Evolutionary conservation across 2,888 invertebrate genomes (phyloP).

Genomic region (Muschampia plurimacula): DNA sequence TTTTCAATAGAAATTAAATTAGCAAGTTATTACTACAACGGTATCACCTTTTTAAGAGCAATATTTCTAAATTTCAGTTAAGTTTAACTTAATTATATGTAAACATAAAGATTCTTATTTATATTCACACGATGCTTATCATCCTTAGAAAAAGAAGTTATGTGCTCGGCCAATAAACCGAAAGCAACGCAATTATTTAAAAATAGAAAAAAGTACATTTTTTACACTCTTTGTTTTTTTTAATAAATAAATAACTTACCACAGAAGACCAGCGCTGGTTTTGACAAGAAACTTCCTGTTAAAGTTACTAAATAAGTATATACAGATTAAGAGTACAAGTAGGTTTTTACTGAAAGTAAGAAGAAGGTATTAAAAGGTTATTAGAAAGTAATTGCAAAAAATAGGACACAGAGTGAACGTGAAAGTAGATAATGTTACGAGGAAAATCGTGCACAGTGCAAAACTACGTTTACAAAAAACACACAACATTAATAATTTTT

Average conservation of each 20-base stretch:
- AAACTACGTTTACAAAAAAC: conserved; percentile 64
- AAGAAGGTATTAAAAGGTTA: conserved; percentile 68
- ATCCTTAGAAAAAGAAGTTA: not conserved
- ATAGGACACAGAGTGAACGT: conserved; percentile 62
- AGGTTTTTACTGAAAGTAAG: conserved; percentile 59
- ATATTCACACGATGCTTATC: not conserved
- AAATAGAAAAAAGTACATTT: too few relatives aligned
- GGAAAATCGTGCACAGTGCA: conserved; percentile 69
- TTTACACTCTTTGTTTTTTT: not conserved
- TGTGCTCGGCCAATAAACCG: not conserved
- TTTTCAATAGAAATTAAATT: too few relatives aligned
- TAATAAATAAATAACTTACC: conserved; percentile 31
- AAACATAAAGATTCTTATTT: too few relatives aligned
- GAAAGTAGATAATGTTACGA: conserved; percentile 65
- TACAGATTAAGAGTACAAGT: conserved; percentile 52
- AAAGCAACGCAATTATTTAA: not conserved
- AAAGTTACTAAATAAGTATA: conserved; percentile 50
- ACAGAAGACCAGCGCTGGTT: conserved; percentile 20
- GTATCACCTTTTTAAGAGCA: too few relatives aligned
- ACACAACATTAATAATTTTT: conserved; percentile 66
- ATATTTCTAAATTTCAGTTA: too few relatives aligned
- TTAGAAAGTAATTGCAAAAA: conserved; percentile 70
- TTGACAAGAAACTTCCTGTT: conserved; percentile 53
- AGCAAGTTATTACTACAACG: too few relatives aligned
- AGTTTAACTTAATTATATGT: too few relatives aligned